phyloP scores from a whole-genome alignment of 2,113 vertebrate species.

The Sceloporus undulatus region DNA sequence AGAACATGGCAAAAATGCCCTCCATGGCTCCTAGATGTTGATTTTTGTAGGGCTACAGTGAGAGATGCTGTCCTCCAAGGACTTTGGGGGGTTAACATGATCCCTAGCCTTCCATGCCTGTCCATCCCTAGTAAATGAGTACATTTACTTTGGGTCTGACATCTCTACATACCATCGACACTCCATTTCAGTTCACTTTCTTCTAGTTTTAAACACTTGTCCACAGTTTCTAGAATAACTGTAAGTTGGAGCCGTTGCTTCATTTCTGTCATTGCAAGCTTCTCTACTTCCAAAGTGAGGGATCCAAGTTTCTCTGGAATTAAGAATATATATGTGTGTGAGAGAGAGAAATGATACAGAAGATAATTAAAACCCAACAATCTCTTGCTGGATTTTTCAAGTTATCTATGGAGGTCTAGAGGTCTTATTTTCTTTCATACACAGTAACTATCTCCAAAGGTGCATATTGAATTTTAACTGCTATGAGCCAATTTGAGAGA shows the following conservation, averaged over 20 bases:
- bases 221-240: background rate
- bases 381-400: background rate
- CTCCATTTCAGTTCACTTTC: conserved; percentile 70
- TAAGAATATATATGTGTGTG: too few relatives aligned
- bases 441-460: background rate
- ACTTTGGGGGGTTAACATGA: too few relatives aligned
- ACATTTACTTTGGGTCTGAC: conserved; percentile 17
- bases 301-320: background rate
- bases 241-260: background rate
- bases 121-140: background rate
- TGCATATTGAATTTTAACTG: background rate
- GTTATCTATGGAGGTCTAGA: too few relatives aligned
- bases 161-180: conserved; percentile 83
- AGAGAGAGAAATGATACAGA: background rate
- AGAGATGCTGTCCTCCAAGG: too few relatives aligned
- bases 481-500: background rate
- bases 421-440: background rate
- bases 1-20: too few relatives aligned
- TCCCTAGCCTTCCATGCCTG: too few relatives aligned
- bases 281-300: background rate
- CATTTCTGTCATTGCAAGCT: background rate
- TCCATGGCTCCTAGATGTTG: too few relatives aligned
- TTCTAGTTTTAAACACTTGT: background rate
- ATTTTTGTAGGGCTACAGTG: too few relatives aligned
- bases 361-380: conserved; percentile 24